Evolutionary conservation across 1,140 invertebrate genomes (phyloP), one percentile per base, ranked within the genome.

Genomic region (Cephus cinctus): DNA sequence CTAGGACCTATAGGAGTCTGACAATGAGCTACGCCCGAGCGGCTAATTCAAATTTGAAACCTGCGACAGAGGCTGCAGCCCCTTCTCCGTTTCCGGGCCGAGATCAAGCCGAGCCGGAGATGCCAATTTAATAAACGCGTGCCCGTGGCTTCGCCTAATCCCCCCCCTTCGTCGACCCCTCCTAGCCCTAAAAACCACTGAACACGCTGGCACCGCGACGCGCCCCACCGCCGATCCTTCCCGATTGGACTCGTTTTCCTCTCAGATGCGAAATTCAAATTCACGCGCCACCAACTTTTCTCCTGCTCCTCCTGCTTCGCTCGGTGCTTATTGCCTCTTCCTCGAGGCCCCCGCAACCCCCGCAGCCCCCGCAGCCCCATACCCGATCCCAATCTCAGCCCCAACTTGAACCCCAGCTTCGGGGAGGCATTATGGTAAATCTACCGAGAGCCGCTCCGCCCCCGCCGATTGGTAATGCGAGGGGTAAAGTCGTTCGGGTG

Each of bases 71-170:
- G n/a, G n/a, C n/a, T n/a, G n/a, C n/a, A n/a, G n/a, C n/a, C n/a
- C n/a, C n/a, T n/a, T n/a, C n/a, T n/a, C n/a, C n/a, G n/a, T n/a
- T n/a, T n/a, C n/a, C 54, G 53, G 59, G 55, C 58, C 62, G 59
- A 63, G 57, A 43, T 55, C 36, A 51, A 55, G 36, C 35, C 36
- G 32, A 36, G 46, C n/a, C 38, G 20, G 50, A 55, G 47, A 59
- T 60, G 52, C 55, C 65, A 64, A 67, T 65, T 67, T 64, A 67
- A 65, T 67, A 65, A 67, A 61, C 59, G 58, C 52, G 45, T 47
- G 44, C 56, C 50, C 44, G 19, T 31, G 52, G 56, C 42, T 61
- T 53, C 47, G 12, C 39, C 38, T 40, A 42, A 56, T 34, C 3
- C 20, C n/a, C 19, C 4, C 16, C 50, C 39, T 50, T 19, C 53